Percentiles rank a stretch among this genome's conserved stretches.
Conservation (phyloP, 2,113 vertebrate genomes). For the Dendrocopos noguchii region DNA sequence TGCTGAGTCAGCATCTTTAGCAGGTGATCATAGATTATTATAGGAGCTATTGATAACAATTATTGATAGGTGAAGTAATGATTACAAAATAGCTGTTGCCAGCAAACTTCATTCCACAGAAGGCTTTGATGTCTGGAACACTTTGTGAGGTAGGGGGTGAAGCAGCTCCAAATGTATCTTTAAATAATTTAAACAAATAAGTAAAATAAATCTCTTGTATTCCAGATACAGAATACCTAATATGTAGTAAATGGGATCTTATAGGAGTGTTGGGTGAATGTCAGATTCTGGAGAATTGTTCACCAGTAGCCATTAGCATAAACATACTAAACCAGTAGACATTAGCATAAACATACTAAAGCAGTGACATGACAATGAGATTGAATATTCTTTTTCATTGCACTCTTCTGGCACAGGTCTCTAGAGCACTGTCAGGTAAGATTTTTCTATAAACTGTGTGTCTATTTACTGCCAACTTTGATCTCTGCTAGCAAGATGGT, state of each 20-base stretch:
- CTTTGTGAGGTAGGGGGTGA: background rate
- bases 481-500: background rate
- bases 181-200: too few relatives aligned
- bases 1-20: background rate
- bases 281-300: background rate
- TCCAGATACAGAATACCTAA: background rate
- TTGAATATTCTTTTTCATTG: background rate
- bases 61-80: background rate
- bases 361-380: background rate
- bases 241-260: background rate
- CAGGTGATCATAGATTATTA: background rate
- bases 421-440: background rate
- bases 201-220: background rate
- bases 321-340: background rate
- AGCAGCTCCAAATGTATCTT: background rate
- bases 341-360: background rate
- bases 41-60: background rate
- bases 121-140: background rate
- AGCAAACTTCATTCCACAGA: background rate
- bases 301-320: background rate
- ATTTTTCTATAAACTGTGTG: background rate
- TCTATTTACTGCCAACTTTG: background rate
- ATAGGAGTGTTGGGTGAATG: background rate
- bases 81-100: background rate
- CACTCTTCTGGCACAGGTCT: background rate